Evolutionary conservation across 2,888 invertebrate species (phyloP), one percentile per base, ranked within the genome.

Genomic region (Notocelia uddmanniana): DNA sequence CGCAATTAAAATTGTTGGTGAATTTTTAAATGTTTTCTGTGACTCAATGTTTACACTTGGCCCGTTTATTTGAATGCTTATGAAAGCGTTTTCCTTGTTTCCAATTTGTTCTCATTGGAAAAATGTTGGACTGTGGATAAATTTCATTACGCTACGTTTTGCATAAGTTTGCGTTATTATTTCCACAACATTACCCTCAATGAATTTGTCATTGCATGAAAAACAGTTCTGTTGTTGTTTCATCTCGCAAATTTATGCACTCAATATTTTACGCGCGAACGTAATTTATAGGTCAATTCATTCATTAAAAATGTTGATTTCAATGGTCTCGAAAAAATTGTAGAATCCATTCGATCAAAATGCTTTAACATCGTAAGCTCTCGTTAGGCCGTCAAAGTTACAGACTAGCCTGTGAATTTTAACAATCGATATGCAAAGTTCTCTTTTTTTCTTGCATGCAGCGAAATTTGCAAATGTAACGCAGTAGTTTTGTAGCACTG

Each of bases 351-450:
- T 15, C 11, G 23, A 21, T 59, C 23, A 26, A 68, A 54, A 52
- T 31, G 34, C 13, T 57, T 57, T 15, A 19, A 9, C 34, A 58
- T 15, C 18, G 23, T 63, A 52, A 63, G 57, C 37, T 41, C 50
- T 66, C 66, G 70, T 66, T 71, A 66, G 31, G 31, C 8, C 59
- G 31, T 59, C 41, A 59, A 71, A 64, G 64, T 58, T 58, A 45
- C 66, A 48, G 48, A 8, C 26, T 64, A 58, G 45, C 15, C 50
- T 48, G 69, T 69, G 66, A 59, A 71, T 55, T 67, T 55, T 45
- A 31, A 55, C 66, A 55, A 54, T 67, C 71, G 60, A 67, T 67
- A 67, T 60, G 55, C 71, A 48, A 21, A 45, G 18, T 62, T 15
- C 67, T 67, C 67, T 55, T 67, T 67, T 59, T 72, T 67, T 57